These are phyloP conservation scores for Himalopsyche anomala DNA, from an alignment of 2,888 invertebrate genomes.

Conservation along the genomic window DNA sequence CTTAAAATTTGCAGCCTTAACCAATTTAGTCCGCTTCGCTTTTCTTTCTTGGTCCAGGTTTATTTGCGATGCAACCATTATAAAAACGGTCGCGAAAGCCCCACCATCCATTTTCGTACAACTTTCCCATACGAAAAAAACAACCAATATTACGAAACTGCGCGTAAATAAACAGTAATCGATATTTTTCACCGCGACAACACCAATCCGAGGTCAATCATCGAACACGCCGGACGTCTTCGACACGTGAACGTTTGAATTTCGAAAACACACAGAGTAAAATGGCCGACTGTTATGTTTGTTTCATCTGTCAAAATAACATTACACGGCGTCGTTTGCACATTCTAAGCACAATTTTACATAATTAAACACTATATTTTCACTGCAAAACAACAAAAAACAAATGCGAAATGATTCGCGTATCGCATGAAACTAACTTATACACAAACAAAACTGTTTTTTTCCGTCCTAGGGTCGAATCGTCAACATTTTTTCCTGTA, in stretches of 20 bases:
- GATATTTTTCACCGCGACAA: slow-evolving; percentile 1
- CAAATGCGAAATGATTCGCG: slow-evolving; percentile 1
- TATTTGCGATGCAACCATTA: slow-evolving; percentile 60
- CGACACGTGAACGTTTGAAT: slow-evolving; percentile 10
- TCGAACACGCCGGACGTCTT: slow-evolving; percentile 6
- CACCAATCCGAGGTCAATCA: slow-evolving; percentile 7
- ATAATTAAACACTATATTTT: not conserved
- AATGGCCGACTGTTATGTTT: slow-evolving; percentile 3
- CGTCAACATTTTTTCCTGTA: slow-evolving; percentile 7
- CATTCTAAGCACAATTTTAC: not conserved
- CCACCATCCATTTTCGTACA: slow-evolving; percentile 54
- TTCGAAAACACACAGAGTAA: not conserved
- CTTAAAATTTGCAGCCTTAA: slow-evolving; percentile 12
- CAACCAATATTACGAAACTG: not conserved
- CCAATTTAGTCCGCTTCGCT: slow-evolving; percentile 57
- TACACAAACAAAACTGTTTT: not conserved
- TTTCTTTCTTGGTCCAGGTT: slow-evolving; percentile 63
- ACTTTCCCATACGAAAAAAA: slow-evolving; percentile 27
- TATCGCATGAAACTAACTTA: not conserved
- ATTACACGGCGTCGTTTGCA: not conserved
- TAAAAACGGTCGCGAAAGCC: slow-evolving; percentile 54
- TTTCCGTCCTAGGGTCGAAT: not conserved
- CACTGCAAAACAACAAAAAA: not conserved
- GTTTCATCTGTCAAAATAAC: slow-evolving; percentile 5
- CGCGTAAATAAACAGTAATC: slow-evolving; percentile 16